phyloP scores from a whole-genome alignment of 1,140 invertebrate genomes.

The Prorops nasuta region DNA sequence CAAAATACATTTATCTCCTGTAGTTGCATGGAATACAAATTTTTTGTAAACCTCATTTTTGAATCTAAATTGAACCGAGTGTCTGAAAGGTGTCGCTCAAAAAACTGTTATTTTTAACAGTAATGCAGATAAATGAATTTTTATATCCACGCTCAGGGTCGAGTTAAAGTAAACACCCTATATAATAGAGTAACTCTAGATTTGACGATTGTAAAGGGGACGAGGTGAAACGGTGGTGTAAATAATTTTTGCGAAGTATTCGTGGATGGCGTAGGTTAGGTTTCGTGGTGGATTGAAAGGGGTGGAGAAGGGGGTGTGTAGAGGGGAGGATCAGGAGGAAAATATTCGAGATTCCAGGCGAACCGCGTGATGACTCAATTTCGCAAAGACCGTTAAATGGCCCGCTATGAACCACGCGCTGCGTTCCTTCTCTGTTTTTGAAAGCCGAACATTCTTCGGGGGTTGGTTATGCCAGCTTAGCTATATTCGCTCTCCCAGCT shows the following conservation, averaged over 20 bases:
- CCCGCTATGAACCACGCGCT: constrained; percentile 44
- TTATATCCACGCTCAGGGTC: neutral
- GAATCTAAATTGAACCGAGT: too few species aligned
- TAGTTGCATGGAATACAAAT: too few species aligned
- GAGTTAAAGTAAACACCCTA: too few species aligned
- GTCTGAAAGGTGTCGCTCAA: too few species aligned
- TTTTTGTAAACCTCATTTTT: too few species aligned
- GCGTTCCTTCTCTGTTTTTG: constrained; percentile 49
- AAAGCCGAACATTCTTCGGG: constrained; percentile 51
- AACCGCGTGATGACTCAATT: constrained; percentile 59
- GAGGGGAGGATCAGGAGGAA: constrained; percentile 43
- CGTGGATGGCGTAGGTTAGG: constrained; percentile 6
- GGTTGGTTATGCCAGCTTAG: constrained; percentile 24
- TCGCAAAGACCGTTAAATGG: constrained; percentile 56
- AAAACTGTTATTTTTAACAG: too few species aligned
- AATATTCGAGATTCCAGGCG: constrained; percentile 57
- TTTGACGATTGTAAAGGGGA: too few species aligned
- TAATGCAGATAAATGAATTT: too few species aligned
- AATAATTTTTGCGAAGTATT: neutral
- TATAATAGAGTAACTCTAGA: too few species aligned
- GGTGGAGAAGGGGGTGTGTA: constrained; percentile 15
- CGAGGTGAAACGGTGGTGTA: constrained; percentile 3
- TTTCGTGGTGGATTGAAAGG: constrained; percentile 11
- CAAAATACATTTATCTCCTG: too few species aligned
- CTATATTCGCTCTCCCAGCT: too few species aligned